Base-by-base conservation (phyloP, 2,113 vertebrate species). In the Australoheros scitulus region DNA sequence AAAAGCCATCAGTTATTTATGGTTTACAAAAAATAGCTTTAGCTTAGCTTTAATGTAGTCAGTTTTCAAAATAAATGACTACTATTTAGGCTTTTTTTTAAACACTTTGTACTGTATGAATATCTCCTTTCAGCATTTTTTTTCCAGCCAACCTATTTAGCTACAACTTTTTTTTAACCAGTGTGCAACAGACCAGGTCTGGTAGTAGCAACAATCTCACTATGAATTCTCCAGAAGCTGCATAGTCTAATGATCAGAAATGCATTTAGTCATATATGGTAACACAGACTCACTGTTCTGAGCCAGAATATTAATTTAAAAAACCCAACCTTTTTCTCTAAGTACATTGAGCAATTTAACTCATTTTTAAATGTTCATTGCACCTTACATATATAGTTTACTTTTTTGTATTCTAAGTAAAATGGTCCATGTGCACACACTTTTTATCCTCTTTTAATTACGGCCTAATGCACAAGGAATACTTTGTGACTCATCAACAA, bases 301-400 rank as follows among this genome's bases (percentile, higher is more conserved):
- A 47, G 24, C 15, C 0, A 0, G 41, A 29, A 24, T 26, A 68
- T 47, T 17, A 47, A 68, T 26, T 26, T 10, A 0, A 0, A 47
- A 47, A 47, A n/a, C n/a, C n/a, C n/a, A 18, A 4, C 3, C 11
- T 4, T 43, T 50, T 50, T 50, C 9, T 70, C 24, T 50, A 50
- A 50, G 26, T 18, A 18, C 15, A 68, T 29, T 13, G 26, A 70
- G 15, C 24, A 20, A n/a, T n/a, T n/a, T n/a, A n/a, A 70, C 18
- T 70, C 29, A 29, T 13, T 50, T 7, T 70, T 29, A 50, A 70
- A 29, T 43, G 47, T 11, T 29, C 22, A 50, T 50, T 50, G 24
- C 3, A 70, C 41, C 41, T 50, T 24, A 70, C 5, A 50, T 5
- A 50, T 5, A 41, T 22, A 14, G 24, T 15, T 26, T 7, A 61